phyloP scores from a whole-genome alignment of 2,113 vertebrate genomes.

The Solenodon paradoxus region DNA sequence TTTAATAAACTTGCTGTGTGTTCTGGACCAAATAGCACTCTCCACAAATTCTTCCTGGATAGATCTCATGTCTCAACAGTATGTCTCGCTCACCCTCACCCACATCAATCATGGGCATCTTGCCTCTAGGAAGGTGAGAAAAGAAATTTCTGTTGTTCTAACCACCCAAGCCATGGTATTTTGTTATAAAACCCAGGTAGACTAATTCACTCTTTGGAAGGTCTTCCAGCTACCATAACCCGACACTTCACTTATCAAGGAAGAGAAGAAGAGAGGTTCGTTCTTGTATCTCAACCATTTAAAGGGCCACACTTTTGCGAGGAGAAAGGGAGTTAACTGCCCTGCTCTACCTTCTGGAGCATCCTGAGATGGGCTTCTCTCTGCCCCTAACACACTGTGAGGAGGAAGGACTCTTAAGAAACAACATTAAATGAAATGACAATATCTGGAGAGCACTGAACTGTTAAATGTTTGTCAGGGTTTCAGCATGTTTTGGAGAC shows the following conservation, averaged over 20 bases:
- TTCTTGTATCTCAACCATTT: neutral
- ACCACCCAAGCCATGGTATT: neutral
- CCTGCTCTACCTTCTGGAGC: no score
- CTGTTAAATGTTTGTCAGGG: neutral
- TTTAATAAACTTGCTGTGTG: no score
- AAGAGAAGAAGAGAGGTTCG: neutral
- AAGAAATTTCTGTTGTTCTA: neutral
- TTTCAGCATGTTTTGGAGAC: neutral
- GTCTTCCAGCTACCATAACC: neutral
- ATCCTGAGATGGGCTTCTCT: neutral
- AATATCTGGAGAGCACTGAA: neutral
- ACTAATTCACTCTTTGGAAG: neutral
- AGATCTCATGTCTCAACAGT: no score
- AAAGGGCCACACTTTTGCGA: neutral
- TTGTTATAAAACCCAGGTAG: neutral
- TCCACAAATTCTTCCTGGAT: no score
- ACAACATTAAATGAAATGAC: neutral
- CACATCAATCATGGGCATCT: neutral
- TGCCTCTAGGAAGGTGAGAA: neutral
- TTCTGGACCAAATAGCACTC: no score
- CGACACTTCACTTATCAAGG: neutral
- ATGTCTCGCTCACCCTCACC: no score
- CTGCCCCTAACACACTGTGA: neutral
- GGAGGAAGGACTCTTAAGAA: neutral
- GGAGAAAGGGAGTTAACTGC: neutral